Evolutionary conservation across 2,888 invertebrate species (phyloP), one percentile per base, ranked within the genome.

Genomic region (Morpho achilles): DNA sequence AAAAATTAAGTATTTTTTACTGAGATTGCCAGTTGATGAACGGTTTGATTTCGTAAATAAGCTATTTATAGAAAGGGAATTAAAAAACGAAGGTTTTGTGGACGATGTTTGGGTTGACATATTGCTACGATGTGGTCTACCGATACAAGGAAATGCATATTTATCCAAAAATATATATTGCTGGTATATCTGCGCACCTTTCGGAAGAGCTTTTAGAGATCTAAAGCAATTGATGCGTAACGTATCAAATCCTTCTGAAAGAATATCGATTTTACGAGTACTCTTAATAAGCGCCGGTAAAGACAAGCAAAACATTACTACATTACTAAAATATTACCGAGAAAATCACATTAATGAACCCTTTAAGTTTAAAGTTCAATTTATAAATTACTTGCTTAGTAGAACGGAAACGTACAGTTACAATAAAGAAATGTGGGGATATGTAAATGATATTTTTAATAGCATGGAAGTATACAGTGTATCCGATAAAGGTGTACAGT

Each of bases 141-240:
- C 8, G 32, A 22, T n/a, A 2, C 53, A 3, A 40, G 4, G 45
- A 23, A 32, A 52, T 42, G 9, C 7, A n/a, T n/a, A 55, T 41
- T 52, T 44, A 23, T 45, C 41, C 7, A 49, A 56, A 43, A 62
- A 67, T 41, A 60, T 65, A 55, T 74, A 81, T 57, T 49, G 69
- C 8, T 86, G 84, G 83, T 86, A 84, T 61, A 68, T 67, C 43
- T 80, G 75, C 65, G 79, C 82, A 3, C 72, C 76, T 43, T 86
- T 86, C 64, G 68, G 74, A 54, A 65, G 63, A 3, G 84, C 86
- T 8, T 80, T 84, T 64, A 52, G 61, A 8, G 79, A 80, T 58
- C 63, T 87, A 23, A 79, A 76, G 58, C 79, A 79, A 64, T 53
- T 78, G 5, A 76, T 85, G 57, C 74, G 73, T 2, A 45, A 67